Base-by-base conservation (phyloP, 2,797 vertebrate genomes). In the Onychomys torridus region DNA sequence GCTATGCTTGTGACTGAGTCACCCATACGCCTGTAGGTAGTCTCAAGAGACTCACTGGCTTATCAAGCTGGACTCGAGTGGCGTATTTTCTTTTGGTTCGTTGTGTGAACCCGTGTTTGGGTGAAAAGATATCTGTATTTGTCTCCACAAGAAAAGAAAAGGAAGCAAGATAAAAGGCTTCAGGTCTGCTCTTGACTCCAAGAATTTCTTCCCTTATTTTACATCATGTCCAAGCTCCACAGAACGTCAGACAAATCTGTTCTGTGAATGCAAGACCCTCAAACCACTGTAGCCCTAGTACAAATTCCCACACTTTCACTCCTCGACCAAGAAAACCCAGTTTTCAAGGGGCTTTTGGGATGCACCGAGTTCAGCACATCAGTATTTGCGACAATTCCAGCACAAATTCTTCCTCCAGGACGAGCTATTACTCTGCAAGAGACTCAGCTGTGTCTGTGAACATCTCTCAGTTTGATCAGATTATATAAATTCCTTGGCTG, bases 391-490 rank as follows among this genome's bases (percentile, higher is more conserved):
- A 73, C 77, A 10, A 9, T 57, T 89, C 59, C 23, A 57, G 23
- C 37, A 46, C 25, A 71, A 65, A 89, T 49, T 88, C 25, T 93
- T 88, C 14, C 83, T 69, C 0, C 65, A 57, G 13, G 27, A 84
- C 91, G 17, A 69, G 34, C 43, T 67, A 43, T 63, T 25, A 34
- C 65, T 88, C 34, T 81, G 5, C 19, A 88, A 10, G 16, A 89
- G 19, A 3, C 40, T 91, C 25, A n/a, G 27, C 46, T 49, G 11
- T 67, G 14, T 43, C 23, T 1, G 6, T 8, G 21, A 90, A 52
- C 71, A 55, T 87, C 6, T 25, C 34, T 95, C 46, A 77, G 73
- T 96, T 82, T 75, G 37, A 92, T 92, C 86, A 88, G n/a, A 95
- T 93, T 75, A 65, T 77, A 76, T n/a, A 83, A 59, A 69, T 77